Base-by-base conservation (phyloP, 2,113 vertebrate genomes). In the Urocynchramus pylzowi region DNA sequence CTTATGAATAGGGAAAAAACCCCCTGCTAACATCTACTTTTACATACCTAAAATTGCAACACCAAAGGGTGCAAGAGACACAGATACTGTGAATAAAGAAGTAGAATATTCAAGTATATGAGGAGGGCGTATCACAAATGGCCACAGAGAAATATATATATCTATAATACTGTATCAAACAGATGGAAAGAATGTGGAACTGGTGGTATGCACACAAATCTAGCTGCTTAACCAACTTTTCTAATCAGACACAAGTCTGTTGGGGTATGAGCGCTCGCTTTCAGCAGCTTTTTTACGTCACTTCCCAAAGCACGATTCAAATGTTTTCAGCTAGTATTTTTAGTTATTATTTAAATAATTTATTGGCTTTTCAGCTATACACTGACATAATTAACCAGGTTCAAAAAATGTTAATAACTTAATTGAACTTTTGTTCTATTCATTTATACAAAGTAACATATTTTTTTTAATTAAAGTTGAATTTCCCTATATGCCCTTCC, bases 21-120 rank as follows among this genome's bases (percentile, higher is more conserved):
- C 98, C 89, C 97, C 98, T 98, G 98, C 99, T 98, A 99, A 99
- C 99, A 99, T 98, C 99, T 99, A 99, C 98, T 99, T 99, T 98
- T 99, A 99, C 99, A 99, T 99, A 99, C 98, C 98, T 99, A 99
- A 99, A 99, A 99, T 97, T 98, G 98, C 98, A 98, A 98, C 98
- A 98, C 98, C 98, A 97, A 98, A 98, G 97, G 98, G 98, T 98
- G 98, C 97, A 98, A 98, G 98, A 98, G 98, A 98, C 96, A 98
- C 98, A 98, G 98, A 98, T 98, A 97, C 98, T 98, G 98, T 99
- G 98, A 98, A 98, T 98, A 98, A 98, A 98, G 98, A 98, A 98
- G 98, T 98, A 98, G 98, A 99, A 99, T 99, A 98, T 98, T 98
- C 98, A 98, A 98, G 98, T 98, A 98, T 98, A 98, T 98, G 98